Evolutionary conservation across 2,113 vertebrate genomes (phyloP), one percentile per base, ranked within the genome.

Genomic region (Dasyornis broadbenti): DNA sequence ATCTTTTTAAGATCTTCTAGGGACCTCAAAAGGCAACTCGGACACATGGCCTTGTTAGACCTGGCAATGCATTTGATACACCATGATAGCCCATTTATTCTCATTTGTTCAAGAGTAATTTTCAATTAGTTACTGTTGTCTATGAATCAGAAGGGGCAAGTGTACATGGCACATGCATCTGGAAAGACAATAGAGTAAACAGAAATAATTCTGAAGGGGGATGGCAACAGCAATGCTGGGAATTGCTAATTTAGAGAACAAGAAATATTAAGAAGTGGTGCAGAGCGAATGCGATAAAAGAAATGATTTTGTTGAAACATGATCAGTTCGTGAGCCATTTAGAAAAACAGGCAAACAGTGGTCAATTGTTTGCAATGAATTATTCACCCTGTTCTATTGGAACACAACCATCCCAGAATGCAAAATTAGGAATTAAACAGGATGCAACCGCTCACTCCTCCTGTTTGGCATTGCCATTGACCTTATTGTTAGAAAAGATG

Each of bases 361-460:
- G 94, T 89, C 90, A 90, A 77, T 79, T 91, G 73, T 82, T 85
- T 0, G 1, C 42, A 52, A 97, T 97, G 93, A 96, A 95, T 96
- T 94, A 97, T 96, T 96, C 66, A 96, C 91, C 86, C 77, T 2
- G 7, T 65, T 95, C 70, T 95, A 47, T 3, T 91, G 84, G 87
- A 97, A 82, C 86, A 85, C 65, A 72, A 90, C 22, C 30, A 92
- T 85, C n/a, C 50, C 15, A 49, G 96, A 97, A 97, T 96, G 75
- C 84, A 91, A 95, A 96, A 95, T 91, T 35, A 92, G 65, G 70
- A 82, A 42, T 69, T 92, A 92, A 95, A 94, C 75, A 95, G 89
- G 84, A 95, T 92, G 93, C 89, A 94, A 5, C 69, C 53, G 72
- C 83, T 91, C 63, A 53, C 70, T 92, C 26, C 45, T 95, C 53